Percentiles rank a stretch among this genome's conserved stretches.
phyloP scores from a whole-genome alignment of 2,888 invertebrate genomes.

The Pammene aurita region DNA sequence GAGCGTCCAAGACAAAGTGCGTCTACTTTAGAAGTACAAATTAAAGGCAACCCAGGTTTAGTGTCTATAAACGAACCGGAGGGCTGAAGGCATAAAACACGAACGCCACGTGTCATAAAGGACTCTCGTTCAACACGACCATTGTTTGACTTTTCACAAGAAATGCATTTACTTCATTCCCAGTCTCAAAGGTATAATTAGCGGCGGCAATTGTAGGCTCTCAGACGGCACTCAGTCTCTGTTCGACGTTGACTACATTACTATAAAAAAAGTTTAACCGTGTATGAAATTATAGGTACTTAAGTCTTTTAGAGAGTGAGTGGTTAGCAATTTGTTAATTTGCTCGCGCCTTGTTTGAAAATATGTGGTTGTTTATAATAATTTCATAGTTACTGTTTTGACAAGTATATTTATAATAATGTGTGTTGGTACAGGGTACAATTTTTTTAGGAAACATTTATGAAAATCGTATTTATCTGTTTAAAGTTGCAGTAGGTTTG shows the following conservation, averaged over 20 bases:
- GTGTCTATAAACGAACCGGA: too few species aligned
- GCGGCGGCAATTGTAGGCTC: constrained; percentile 7
- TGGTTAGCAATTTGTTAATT: constrained; percentile 4
- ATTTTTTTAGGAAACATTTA: too few species aligned
- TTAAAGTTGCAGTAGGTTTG: too few species aligned
- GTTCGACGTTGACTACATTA: not conserved
- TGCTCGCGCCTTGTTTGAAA: constrained; percentile 17
- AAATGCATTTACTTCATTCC: constrained; percentile 33
- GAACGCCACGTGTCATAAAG: constrained; percentile 2
- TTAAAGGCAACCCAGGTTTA: too few species aligned
- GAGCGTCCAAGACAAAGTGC: too few species aligned
- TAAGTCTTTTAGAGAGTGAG: not conserved
- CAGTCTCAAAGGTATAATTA: constrained; percentile 31
- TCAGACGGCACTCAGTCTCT: constrained; percentile 26
- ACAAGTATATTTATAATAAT: constrained; percentile 13
- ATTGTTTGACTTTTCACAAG: constrained; percentile 12
- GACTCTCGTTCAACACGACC: not conserved
- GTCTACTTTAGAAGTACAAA: too few species aligned
- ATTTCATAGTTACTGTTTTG: constrained; percentile 11
- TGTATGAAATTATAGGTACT: not conserved
- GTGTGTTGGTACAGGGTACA: not conserved
- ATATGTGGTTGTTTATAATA: not conserved
- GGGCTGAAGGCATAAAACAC: too few species aligned
- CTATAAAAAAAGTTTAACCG: not conserved
- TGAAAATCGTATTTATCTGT: too few species aligned